These are phyloP conservation scores for Amphipoea oculea DNA, from an alignment of 2,888 invertebrate species.

Conservation along the genomic window DNA sequence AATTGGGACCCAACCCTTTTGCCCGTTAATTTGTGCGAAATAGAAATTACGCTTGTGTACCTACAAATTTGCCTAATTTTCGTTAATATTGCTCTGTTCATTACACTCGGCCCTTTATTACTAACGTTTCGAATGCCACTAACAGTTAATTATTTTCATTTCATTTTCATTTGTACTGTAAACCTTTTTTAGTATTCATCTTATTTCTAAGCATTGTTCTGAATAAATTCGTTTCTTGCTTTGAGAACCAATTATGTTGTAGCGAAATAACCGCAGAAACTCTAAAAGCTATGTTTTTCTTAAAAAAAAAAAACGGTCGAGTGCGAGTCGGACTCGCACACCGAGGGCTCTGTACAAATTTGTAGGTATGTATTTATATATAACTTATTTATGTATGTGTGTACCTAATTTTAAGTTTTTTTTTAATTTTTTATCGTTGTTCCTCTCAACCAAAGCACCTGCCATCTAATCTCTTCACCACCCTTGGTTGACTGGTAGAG, in stretches of 20 bases:
- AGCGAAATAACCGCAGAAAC: background rate
- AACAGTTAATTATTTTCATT: conserved; percentile 77
- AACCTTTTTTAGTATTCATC: conserved; percentile 63
- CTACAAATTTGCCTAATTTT: conserved; percentile 78
- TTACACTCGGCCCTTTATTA: conserved; percentile 76
- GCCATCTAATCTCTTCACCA: too few relatives aligned
- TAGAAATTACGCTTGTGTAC: conserved; percentile 78
- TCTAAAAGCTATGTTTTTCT: background rate
- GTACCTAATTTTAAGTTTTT: too few relatives aligned
- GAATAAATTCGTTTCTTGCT: conserved; percentile 48
- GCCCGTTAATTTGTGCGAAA: conserved; percentile 74
- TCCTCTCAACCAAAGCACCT: too few relatives aligned
- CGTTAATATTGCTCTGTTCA: conserved; percentile 79
- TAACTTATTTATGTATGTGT: too few relatives aligned
- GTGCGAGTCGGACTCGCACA: too few relatives aligned
- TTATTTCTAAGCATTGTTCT: conserved; percentile 50
- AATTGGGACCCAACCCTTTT: conserved; percentile 66
- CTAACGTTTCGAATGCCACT: conserved; percentile 74
- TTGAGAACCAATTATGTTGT: conserved; percentile 7
- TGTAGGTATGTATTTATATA: too few relatives aligned
- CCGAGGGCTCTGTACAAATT: too few relatives aligned
- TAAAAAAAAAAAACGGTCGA: background rate
- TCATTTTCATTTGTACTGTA: conserved; percentile 68
- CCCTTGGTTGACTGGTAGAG: too few relatives aligned
- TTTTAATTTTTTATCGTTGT: too few relatives aligned